phyloP scores from a whole-genome alignment of 2,888 invertebrate species.

The Nemapogon koenigi region DNA sequence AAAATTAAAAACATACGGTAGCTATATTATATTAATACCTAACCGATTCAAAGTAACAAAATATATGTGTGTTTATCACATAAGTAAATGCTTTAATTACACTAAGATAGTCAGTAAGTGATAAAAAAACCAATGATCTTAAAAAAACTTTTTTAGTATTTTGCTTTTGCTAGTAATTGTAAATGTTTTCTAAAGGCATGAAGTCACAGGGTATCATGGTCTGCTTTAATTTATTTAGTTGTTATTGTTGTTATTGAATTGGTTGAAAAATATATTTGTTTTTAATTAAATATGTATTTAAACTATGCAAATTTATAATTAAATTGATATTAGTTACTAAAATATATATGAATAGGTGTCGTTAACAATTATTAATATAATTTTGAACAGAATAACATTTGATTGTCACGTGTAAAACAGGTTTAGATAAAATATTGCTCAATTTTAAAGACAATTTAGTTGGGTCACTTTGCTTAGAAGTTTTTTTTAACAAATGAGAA shows the following conservation, averaged over 20 bases:
- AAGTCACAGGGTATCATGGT: conserved; percentile 55
- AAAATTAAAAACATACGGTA: neutral
- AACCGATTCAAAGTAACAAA: conserved; percentile 12
- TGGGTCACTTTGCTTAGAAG: too few species aligned
- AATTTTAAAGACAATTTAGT: neutral
- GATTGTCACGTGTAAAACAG: conserved; percentile 48
- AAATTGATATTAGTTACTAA: too few species aligned
- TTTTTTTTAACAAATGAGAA: too few species aligned
- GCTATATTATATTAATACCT: neutral
- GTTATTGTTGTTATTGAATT: neutral
- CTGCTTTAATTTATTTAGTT: conserved; percentile 14
- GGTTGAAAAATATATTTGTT: neutral
- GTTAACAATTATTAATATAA: neutral
- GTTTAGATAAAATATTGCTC: too few species aligned
- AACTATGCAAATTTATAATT: too few species aligned
- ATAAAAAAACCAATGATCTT: conserved; percentile 15
- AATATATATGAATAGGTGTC: neutral
- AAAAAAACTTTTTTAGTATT: neutral
- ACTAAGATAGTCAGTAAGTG: conserved; percentile 47
- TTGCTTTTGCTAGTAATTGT: conserved; percentile 23
- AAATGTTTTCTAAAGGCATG: conserved; percentile 36
- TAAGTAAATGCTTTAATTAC: conserved; percentile 58
- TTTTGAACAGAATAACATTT: conserved; percentile 40
- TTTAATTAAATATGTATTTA: too few species aligned
- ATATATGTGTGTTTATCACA: conserved; percentile 39